phyloP scores from a whole-genome alignment of 2,888 invertebrate genomes.

The Drosophila anceps region DNA sequence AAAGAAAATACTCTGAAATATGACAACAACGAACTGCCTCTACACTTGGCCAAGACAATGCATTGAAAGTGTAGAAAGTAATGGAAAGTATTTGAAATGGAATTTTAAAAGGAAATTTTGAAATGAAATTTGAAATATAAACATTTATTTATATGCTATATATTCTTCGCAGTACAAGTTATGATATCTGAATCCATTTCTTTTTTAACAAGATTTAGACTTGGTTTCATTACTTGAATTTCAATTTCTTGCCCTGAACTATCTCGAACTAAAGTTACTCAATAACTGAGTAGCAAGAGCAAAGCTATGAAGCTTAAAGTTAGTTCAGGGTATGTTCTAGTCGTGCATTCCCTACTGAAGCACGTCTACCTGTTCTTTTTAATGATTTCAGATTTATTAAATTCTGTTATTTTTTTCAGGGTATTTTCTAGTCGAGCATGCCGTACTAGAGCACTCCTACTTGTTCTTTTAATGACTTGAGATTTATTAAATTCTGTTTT shows the following conservation, averaged over 20 bases:
- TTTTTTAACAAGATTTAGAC: neutral
- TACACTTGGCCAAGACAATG: conserved; percentile 17
- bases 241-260: neutral
- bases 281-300: neutral
- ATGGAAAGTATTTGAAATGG: neutral
- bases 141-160: neutral
- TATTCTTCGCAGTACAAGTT: neutral
- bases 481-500: conserved; percentile 3
- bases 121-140: neutral
- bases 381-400: conserved; percentile 4
- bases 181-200: neutral
- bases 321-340: neutral
- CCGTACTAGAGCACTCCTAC: too few relatives aligned
- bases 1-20: neutral
- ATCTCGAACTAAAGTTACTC: neutral
- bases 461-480: too few relatives aligned
- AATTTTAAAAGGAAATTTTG: neutral
- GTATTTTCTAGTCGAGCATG: too few relatives aligned
- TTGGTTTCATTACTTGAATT: neutral
- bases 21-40: conserved; percentile 19
- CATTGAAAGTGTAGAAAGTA: neutral
- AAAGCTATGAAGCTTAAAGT: neutral
- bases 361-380: neutral
- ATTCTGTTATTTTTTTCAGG: neutral
- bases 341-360: neutral